Base-by-base conservation (phyloP, 2,113 vertebrate species). In the Anthoscopus minutus region DNA sequence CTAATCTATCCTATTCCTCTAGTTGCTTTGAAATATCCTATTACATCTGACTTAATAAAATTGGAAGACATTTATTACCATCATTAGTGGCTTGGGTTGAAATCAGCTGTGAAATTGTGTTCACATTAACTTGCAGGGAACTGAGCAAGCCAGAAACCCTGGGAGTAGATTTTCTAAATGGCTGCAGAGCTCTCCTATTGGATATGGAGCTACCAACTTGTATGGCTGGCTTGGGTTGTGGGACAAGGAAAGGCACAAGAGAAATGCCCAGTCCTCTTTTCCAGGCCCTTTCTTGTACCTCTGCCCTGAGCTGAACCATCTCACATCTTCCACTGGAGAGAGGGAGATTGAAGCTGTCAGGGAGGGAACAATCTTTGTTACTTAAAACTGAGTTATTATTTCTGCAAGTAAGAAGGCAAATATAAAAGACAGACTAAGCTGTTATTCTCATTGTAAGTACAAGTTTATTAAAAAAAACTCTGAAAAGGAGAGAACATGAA, bases 21-120 rank as follows among this genome's bases (percentile, higher is more conserved):
- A 35, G 33, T 45, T 91, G 48, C 58, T 92, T 92, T 42, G 15
- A 92, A 85, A 94, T 79, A 81, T 47, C 40, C 27, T 60, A 64
- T 94, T 92, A 81, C 40, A 69, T 79, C 21, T 72, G 84, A 76
- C 35, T 88, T 94, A 67, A 53, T 50, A 64, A 47, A 86, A 72
- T 21, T 87, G 66, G 81, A 69, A 82, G 61, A 81, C 33, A 40
- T 93, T 90, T 92, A 86, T 83, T 83, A 44, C 78, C 61, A 37
- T 76, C 73, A 72, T 87, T 79, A 94, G 84, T 82, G 66, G 31
- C 48, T 82, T 81, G 28, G 30, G 48, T 51, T 81, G 78, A 86
- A 92, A 88, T 81, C 5, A 13, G 35, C 89, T 89, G 78, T 92
- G 87, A 94, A 93, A 94, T 38, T 35, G 57, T 45, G 66, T 38